Percentiles rank a stretch among this genome's conserved stretches.
Conservation (phyloP, 2,113 vertebrate species). For the Herpailurus yagouaroundi region DNA sequence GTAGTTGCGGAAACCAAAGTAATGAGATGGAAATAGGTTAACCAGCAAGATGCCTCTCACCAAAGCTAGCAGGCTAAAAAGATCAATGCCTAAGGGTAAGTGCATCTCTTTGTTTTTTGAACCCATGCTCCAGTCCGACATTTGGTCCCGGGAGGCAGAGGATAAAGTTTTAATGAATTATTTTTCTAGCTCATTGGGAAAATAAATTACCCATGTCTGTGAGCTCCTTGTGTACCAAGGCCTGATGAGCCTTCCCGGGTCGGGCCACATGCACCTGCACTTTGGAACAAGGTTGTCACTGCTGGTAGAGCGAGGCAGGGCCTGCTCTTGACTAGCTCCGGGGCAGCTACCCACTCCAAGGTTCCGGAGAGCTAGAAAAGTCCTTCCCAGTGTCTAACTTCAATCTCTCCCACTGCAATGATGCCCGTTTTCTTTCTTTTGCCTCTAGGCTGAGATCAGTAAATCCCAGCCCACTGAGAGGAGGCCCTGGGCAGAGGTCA, state of each 20-base stretch:
- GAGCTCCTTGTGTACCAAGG: background rate
- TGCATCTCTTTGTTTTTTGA: background rate
- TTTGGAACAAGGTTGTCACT: background rate
- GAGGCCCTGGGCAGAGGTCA: background rate
- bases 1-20: background rate
- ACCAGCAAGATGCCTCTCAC: background rate
- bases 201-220: background rate
- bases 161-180: constrained; percentile 47
- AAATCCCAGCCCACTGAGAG: background rate
- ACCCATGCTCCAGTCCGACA: background rate
- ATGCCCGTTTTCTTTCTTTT: background rate
- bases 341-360: background rate
- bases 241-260: background rate
- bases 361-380: background rate
- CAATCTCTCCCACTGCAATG: background rate
- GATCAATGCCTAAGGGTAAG: background rate
- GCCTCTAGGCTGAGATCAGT: background rate
- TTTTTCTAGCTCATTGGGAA: constrained; percentile 27
- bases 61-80: background rate
- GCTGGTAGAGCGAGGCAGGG: fast-evolving
- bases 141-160: background rate
- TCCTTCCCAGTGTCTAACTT: background rate
- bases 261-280: background rate
- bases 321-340: background rate
- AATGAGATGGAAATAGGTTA: constrained; percentile 12